These are phyloP conservation scores for Teleiodes luculella DNA, from an alignment of 2,888 invertebrate species.

Conservation along the genomic window DNA sequence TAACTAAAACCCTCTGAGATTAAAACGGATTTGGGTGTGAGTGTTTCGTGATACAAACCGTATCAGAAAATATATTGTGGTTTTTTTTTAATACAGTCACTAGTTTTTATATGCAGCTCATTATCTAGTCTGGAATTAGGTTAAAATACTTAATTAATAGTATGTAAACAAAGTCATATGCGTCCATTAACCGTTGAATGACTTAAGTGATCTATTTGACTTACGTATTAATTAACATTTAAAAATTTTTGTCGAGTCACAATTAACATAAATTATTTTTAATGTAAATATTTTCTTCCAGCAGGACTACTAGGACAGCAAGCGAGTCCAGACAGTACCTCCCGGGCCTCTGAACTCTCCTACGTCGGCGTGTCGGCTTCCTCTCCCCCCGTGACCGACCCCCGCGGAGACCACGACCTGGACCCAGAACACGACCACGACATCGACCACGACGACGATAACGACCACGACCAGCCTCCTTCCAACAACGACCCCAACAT, in stretches of 20 bases:
- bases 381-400: constrained; percentile 56
- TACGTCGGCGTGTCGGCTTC: constrained; percentile 68
- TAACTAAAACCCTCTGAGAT: constrained; percentile 54
- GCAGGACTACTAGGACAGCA: constrained; percentile 81
- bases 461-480: constrained; percentile 60
- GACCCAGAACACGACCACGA: constrained; percentile 68
- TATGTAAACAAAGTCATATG: too few species aligned
- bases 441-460: constrained; percentile 80
- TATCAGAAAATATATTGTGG: constrained; percentile 35
- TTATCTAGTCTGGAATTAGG: background rate
- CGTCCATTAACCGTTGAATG: too few species aligned
- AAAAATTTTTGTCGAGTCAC: too few species aligned
- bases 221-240: too few species aligned
- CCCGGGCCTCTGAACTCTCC: constrained; percentile 88
- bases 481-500: constrained; percentile 64
- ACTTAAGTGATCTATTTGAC: too few species aligned
- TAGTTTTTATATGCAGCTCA: background rate
- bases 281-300: constrained; percentile 19
- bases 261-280: background rate
- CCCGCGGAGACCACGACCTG: constrained; percentile 51
- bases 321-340: constrained; percentile 91
- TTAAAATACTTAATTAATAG: too few species aligned
- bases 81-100: constrained; percentile 26
- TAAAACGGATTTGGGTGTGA: constrained; percentile 59
- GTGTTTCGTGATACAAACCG: constrained; percentile 40